Percentiles rank a stretch among this genome's conserved stretches.
These are phyloP conservation scores for Nezara viridula DNA, from an alignment of 2,888 invertebrate genomes.

Conservation along the genomic window DNA sequence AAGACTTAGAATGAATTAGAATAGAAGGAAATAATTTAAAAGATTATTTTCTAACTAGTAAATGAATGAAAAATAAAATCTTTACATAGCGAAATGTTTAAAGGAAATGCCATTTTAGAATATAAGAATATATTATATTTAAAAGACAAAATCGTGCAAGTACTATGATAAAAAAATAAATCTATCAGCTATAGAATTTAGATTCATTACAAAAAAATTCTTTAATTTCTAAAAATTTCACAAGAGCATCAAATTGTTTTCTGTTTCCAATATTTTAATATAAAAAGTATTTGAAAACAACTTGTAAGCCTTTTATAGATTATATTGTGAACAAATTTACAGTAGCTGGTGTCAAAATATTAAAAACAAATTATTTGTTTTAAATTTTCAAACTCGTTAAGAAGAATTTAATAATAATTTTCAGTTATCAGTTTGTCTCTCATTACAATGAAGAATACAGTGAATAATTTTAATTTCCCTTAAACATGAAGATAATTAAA, in stretches of 20 bases:
- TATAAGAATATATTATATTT: neutral
- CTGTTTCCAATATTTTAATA: neutral
- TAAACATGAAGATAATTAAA: too few species aligned
- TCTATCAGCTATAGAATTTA: neutral
- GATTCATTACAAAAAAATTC: neutral
- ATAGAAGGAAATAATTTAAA: neutral
- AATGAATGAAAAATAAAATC: neutral
- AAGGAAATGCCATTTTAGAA: neutral
- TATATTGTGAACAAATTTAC: neutral
- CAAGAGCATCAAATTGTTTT: neutral
- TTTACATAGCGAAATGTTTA: neutral
- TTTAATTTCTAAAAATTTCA: neutral
- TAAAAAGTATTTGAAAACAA: neutral
- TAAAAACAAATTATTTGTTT: too few species aligned
- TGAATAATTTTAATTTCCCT: too few species aligned
- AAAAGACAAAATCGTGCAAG: neutral
- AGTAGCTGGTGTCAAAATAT: neutral
- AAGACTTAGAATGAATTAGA: slow-evolving; percentile 33
- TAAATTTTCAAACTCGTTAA: too few species aligned
- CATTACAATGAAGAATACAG: too few species aligned
- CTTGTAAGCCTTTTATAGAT: neutral
- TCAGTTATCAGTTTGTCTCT: too few species aligned
- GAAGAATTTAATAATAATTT: too few species aligned
- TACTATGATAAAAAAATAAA: neutral
- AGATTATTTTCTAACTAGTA: neutral